These are phyloP conservation scores for Sepioteuthis lessoniana DNA, from an alignment of 2,888 invertebrate genomes.

Conservation along the genomic window DNA sequence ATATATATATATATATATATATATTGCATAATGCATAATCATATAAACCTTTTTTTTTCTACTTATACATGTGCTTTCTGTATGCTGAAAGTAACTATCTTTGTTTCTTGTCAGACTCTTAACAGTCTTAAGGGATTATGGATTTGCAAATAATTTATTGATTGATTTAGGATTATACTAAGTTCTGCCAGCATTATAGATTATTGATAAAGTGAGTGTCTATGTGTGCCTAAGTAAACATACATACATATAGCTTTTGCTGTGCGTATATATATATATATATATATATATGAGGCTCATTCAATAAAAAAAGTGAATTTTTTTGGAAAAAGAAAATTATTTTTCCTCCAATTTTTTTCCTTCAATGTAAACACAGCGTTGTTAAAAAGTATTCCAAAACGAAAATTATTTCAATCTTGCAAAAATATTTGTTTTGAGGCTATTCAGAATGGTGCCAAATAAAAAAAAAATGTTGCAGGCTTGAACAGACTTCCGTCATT, in stretches of 20 bases:
- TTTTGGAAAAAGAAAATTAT: too few species aligned
- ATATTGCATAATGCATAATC: neutral
- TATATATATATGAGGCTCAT: too few species aligned
- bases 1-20: neutral
- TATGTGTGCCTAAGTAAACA: neutral
- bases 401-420: too few species aligned
- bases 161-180: neutral
- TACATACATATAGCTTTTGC: neutral
- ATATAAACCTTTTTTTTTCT: neutral
- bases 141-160: neutral
- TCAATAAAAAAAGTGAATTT: too few species aligned
- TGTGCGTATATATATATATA: neutral
- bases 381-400: too few species aligned
- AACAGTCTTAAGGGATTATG: neutral
- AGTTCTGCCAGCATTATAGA: neutral
- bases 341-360: too few species aligned
- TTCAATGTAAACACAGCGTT: too few species aligned
- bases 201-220: neutral
- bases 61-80: neutral
- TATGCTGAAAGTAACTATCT: neutral
- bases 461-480: too few species aligned
- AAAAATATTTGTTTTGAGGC: too few species aligned
- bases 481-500: too few species aligned
- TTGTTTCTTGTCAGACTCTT: neutral
- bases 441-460: too few species aligned